Conservation (phyloP, 2,888 invertebrate species). For the Eristalis intricaria region DNA sequence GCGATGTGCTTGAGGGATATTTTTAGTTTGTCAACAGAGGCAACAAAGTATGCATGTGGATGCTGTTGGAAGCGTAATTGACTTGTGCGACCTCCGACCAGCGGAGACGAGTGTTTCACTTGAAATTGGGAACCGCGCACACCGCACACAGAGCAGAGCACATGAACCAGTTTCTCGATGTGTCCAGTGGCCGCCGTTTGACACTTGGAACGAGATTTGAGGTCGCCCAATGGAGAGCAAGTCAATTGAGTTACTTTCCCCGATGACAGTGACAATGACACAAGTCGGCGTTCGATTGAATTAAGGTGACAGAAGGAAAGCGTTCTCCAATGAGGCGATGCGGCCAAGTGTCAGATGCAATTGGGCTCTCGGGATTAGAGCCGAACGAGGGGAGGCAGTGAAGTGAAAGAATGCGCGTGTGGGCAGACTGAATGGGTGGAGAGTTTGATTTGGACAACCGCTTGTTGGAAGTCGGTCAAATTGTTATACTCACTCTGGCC, state of each 20-base stretch:
- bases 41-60: not conserved
- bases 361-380: not conserved
- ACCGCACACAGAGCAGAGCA: no score
- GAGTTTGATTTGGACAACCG: not conserved
- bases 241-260: constrained; percentile 23
- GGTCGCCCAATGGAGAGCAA: constrained; percentile 7
- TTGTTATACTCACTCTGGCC: no score
- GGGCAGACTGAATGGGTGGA: not conserved
- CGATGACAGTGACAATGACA: constrained; percentile 9
- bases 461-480: no score
- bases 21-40: constrained; percentile 27
- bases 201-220: constrained; percentile 15
- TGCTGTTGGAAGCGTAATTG: constrained; percentile 11
- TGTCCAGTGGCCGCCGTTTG: not conserved
- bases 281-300: not conserved
- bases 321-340: not conserved
- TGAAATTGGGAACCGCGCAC: not conserved
- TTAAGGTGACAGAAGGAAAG: not conserved
- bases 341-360: not conserved
- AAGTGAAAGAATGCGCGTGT: not conserved
- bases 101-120: not conserved
- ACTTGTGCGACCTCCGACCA: constrained; percentile 14
- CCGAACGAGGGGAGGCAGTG: not conserved
- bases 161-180: constrained; percentile 19
- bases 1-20: not conserved